A percentile compares a stretch with the other conserved stretches of the same genome.
Evolutionary conservation across 2,113 vertebrate species (phyloP).

Genomic region (Amphiprion percula): DNA sequence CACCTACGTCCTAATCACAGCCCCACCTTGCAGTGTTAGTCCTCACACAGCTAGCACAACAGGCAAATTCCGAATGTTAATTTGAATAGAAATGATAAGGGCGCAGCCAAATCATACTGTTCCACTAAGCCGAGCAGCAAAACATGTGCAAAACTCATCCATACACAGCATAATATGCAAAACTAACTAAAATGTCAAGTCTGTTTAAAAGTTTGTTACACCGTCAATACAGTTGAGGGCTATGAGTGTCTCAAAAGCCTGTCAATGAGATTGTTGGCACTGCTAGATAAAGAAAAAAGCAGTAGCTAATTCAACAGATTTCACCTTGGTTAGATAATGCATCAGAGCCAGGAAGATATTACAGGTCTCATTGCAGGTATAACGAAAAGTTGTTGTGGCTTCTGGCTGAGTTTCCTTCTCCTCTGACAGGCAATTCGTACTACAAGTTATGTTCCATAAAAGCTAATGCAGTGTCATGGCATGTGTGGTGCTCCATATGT

Average conservation of each 20-base stretch:
- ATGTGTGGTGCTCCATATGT: background rate
- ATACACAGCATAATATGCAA: too few species aligned
- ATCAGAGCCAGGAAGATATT: slow-evolving; percentile 57
- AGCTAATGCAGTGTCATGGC: background rate
- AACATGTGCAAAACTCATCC: background rate
- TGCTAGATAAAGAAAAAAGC: slow-evolving; percentile 11
- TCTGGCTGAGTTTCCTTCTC: slow-evolving; percentile 26
- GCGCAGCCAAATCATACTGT: slow-evolving; percentile 14
- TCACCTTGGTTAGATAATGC: slow-evolving; percentile 40
- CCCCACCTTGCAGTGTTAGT: background rate
- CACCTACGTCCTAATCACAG: slow-evolving; percentile 7
- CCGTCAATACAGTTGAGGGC: background rate
- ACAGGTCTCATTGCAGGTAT: background rate
- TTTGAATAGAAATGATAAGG: slow-evolving; percentile 52
- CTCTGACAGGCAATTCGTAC: slow-evolving; percentile 14
- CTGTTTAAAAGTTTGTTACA: background rate
- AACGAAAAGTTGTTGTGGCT: background rate
- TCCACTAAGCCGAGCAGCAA: slow-evolving; percentile 8
- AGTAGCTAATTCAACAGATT: slow-evolving; percentile 10
- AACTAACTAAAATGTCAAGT: background rate
- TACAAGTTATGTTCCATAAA: background rate
- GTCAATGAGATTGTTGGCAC: background rate
- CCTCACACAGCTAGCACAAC: background rate
- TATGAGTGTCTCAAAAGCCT: background rate
- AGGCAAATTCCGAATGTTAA: slow-evolving; percentile 39